Evolutionary conservation across 2,113 vertebrate species (phyloP).

Genomic region (Myotis davidii): DNA sequence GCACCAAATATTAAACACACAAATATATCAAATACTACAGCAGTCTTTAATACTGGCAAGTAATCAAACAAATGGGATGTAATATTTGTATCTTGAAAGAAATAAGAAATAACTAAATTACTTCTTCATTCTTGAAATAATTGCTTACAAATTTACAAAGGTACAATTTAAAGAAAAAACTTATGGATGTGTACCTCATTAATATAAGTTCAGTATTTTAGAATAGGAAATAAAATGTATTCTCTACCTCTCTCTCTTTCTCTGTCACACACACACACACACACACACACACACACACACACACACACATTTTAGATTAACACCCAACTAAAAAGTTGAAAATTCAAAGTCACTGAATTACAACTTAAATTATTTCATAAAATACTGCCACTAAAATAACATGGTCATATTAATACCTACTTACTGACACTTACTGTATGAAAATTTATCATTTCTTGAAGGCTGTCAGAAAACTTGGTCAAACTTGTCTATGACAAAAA

Average conservation of each 20-base stretch:
- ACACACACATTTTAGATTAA: constrained; percentile 5
- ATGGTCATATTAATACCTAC: constrained; percentile 32
- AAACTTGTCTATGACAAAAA: constrained; percentile 90
- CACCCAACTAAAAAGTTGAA: not conserved
- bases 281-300: not conserved
- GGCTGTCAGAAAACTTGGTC: constrained; percentile 95
- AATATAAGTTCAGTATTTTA: not conserved
- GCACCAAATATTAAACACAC: not conserved
- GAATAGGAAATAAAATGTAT: constrained; percentile 28
- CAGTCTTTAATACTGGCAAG: not conserved
- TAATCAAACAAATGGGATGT: not conserved
- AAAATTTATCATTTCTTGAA: constrained; percentile 99
- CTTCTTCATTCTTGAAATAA: constrained; percentile 44
- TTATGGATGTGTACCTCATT: not conserved
- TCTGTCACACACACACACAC: not conserved
- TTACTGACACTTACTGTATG: constrained; percentile 91
- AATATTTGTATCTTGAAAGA: constrained; percentile 34
- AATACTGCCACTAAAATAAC: not conserved
- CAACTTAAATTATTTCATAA: constrained; percentile 11
- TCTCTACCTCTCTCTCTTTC: not conserved
- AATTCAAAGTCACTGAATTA: constrained; percentile 26
- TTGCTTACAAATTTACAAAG: constrained; percentile 7
- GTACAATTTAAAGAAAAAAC: not conserved
- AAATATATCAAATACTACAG: not conserved
- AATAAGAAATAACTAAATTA: constrained; percentile 5